Evolutionary conservation across 2,113 vertebrate species (phyloP).

Genomic region (Cyphomyrus plagiostoma): DNA sequence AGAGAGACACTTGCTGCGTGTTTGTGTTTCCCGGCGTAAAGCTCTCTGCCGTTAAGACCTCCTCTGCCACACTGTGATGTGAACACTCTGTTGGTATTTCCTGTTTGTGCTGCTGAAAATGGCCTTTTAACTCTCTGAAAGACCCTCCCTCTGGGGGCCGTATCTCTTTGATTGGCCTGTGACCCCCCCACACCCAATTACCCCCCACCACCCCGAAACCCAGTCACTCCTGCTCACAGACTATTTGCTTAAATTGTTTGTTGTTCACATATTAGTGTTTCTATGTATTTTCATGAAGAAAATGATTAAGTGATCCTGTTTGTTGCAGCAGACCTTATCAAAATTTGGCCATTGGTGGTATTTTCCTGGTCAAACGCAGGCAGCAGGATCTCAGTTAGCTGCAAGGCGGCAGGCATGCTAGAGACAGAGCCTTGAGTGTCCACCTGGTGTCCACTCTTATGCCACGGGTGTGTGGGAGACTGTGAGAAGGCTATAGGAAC

Average conservation of each 20-base stretch:
- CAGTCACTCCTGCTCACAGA: background rate
- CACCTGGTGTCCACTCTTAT: background rate
- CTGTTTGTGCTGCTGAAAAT: constrained; percentile 40
- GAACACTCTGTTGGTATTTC: constrained; percentile 45
- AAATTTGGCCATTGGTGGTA: background rate
- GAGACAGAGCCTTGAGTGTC: background rate
- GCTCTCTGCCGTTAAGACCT: background rate
- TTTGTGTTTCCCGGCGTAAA: background rate
- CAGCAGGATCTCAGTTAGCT: background rate
- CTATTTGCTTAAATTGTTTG: background rate
- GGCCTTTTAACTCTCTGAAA: constrained; percentile 41
- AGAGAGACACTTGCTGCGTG: background rate
- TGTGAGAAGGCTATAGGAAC: background rate
- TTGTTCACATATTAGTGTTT: background rate
- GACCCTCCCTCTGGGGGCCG: constrained; percentile 31
- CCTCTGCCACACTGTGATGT: constrained; percentile 23
- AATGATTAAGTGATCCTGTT: background rate
- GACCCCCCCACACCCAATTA: constrained; percentile 21
- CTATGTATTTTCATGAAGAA: background rate
- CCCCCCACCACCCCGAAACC: constrained; percentile 8
- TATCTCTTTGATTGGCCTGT: constrained; percentile 7
- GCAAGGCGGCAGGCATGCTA: background rate
- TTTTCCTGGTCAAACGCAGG: background rate
- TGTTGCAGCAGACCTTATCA: background rate
- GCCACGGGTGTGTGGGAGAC: background rate